Conservation (phyloP, 2,888 invertebrate genomes). For the Drosophila histrio region DNA sequence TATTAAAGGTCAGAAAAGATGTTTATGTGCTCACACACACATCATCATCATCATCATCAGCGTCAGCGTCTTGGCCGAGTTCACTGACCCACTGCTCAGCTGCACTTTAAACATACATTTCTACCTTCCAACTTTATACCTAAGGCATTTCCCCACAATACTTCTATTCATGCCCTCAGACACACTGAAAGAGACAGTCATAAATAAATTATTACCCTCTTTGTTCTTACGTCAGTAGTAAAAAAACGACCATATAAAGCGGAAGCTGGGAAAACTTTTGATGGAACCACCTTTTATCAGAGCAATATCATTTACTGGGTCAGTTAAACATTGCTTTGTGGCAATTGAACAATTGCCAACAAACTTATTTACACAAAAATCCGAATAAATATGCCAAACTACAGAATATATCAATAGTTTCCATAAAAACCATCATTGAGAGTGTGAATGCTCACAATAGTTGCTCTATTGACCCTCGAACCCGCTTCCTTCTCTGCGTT, state of each 20-base stretch:
- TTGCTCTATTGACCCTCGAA: neutral
- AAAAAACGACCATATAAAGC: constrained; percentile 23
- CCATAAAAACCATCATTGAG: neutral
- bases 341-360: constrained; percentile 15
- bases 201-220: constrained; percentile 44
- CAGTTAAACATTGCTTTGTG: constrained; percentile 16
- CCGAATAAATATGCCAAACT: constrained; percentile 1
- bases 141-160: constrained; percentile 27
- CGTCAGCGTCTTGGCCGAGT: constrained; percentile 17
- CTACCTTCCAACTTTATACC: constrained; percentile 22
- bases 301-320: constrained; percentile 34
- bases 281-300: constrained; percentile 20
- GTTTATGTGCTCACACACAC: constrained; percentile 1
- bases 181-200: constrained; percentile 23
- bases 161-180: constrained; percentile 30
- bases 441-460: neutral
- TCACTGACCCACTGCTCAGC: constrained; percentile 60
- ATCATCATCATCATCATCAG: neutral
- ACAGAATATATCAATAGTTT: neutral
- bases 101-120: constrained; percentile 40
- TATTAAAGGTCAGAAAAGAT: constrained; percentile 26
- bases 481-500: too few relatives aligned
- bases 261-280: constrained; percentile 13
- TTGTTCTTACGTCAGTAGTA: constrained; percentile 31
- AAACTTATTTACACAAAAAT: constrained; percentile 3